Percentiles rank a stretch among this genome's conserved stretches.
Conservation (phyloP, 2,888 invertebrate genomes). For the Apomyelois bistriatella region DNA sequence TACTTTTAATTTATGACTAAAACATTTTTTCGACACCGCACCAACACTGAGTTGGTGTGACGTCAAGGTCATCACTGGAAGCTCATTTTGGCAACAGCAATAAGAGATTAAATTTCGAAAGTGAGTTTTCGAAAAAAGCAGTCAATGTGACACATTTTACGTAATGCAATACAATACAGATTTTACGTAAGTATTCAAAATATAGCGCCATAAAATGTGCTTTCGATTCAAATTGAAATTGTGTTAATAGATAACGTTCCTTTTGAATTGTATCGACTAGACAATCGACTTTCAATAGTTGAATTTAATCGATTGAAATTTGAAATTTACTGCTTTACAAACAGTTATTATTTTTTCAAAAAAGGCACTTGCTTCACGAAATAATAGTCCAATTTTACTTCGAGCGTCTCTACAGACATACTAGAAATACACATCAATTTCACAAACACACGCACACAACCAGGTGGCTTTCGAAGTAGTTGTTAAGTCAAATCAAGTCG, state of each 20-base stretch:
- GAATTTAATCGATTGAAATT: constrained; percentile 11
- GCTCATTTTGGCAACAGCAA: constrained; percentile 56
- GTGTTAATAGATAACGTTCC: background rate
- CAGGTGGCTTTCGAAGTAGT: constrained; percentile 37
- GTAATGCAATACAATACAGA: background rate
- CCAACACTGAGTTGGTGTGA: constrained; percentile 51
- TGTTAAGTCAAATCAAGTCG: constrained; percentile 47
- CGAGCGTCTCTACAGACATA: constrained; percentile 68
- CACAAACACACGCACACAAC: constrained; percentile 16
- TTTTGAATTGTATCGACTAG: constrained; percentile 5
- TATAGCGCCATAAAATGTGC: too few species aligned
- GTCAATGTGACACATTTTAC: background rate
- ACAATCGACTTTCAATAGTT: background rate
- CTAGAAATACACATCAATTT: constrained; percentile 24
- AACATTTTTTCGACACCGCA: constrained; percentile 61
- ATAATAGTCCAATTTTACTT: constrained; percentile 20
- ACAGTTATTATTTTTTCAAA: constrained; percentile 25
- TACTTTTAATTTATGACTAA: constrained; percentile 60
- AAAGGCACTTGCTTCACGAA: constrained; percentile 1
- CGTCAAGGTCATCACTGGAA: constrained; percentile 55
- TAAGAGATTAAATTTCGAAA: constrained; percentile 14
- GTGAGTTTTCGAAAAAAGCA: background rate
- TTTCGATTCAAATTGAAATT: background rate
- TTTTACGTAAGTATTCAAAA: background rate
- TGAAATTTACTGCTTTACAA: background rate